Conservation (phyloP, 2,113 vertebrate genomes). For the Chionis minor region DNA sequence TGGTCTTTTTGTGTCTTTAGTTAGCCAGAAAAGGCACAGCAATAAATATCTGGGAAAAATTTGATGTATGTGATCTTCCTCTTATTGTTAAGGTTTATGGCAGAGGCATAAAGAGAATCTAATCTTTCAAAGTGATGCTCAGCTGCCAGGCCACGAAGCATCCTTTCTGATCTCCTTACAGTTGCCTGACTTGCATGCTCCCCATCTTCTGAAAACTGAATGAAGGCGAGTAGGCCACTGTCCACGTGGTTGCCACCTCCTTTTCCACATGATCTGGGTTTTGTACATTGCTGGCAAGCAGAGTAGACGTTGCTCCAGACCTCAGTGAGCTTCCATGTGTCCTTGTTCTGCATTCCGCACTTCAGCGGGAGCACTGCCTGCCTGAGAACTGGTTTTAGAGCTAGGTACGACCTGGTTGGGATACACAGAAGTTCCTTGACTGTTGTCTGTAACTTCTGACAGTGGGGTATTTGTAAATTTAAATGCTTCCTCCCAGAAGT, state of each 20-base stretch:
- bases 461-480: conserved; percentile 32
- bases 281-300: not conserved
- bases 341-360: not conserved
- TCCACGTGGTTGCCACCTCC: not conserved
- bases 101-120: not conserved
- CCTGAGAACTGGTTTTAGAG: not conserved
- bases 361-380: not conserved
- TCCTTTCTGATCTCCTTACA: not conserved
- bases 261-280: not conserved
- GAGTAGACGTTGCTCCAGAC: not conserved
- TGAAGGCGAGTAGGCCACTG: not conserved
- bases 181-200: not conserved
- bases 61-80: not conserved
- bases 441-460: conserved; percentile 43
- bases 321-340: not conserved
- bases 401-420: not conserved
- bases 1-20: not conserved
- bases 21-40: not conserved
- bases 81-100: not conserved
- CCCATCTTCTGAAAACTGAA: not conserved
- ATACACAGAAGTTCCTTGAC: not conserved
- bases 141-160: not conserved
- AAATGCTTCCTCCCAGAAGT: conserved; percentile 31
- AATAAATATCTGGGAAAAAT: not conserved
- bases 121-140: not conserved